These are phyloP conservation scores for Hylia prasina DNA, from an alignment of 2,113 vertebrate genomes.

Conservation along the genomic window DNA sequence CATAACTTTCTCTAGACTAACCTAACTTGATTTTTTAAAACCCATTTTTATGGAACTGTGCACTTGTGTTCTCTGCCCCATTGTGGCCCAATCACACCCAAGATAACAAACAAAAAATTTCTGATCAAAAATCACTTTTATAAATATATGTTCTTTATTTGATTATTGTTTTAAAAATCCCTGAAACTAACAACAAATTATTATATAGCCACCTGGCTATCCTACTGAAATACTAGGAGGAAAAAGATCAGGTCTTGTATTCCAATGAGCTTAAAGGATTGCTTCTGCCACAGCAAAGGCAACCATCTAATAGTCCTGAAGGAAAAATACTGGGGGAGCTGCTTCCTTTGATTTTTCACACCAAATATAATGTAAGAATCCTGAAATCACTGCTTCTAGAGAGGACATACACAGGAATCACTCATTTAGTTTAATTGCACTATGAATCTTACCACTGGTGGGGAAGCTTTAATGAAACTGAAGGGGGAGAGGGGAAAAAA, in stretches of 20 bases:
- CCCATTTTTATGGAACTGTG: not conserved
- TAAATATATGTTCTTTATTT: not conserved
- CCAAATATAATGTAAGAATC: not conserved
- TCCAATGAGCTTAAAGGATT: not conserved
- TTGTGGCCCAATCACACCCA: not conserved
- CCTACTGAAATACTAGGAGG: not conserved
- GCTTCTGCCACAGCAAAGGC: not conserved
- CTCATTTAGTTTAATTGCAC: not conserved
- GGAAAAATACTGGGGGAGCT: not conserved
- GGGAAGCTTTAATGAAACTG: not conserved
- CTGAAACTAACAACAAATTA: not conserved
- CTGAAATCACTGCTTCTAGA: not conserved
- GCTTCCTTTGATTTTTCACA: not conserved
- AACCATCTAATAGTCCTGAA: not conserved
- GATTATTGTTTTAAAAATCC: not conserved
- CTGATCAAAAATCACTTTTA: not conserved
- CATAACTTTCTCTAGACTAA: not conserved
- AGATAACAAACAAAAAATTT: not conserved
- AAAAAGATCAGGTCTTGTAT: not conserved
- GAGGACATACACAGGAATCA: not conserved
- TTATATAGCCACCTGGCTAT: not conserved
- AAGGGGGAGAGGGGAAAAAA: fast-evolving
- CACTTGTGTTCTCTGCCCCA: not conserved
- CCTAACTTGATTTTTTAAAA: not conserved
- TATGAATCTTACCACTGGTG: not conserved